phyloP scores from a whole-genome alignment of 2,113 vertebrate genomes.

The Podarcis raffonei region DNA sequence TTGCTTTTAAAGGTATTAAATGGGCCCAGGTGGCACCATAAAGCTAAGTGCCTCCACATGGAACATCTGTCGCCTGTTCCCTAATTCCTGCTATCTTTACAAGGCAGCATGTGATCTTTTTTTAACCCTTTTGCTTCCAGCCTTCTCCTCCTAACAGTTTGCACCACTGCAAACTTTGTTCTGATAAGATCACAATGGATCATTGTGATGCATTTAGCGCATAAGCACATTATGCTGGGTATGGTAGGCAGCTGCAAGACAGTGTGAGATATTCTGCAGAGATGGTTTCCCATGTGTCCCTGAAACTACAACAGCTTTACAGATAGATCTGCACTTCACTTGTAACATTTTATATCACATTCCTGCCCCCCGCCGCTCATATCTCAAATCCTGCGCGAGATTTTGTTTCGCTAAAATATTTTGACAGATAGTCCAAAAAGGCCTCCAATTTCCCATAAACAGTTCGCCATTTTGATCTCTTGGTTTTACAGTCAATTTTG shows the following conservation, averaged over 20 bases:
- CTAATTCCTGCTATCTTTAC: conserved; percentile 71
- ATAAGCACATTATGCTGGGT: not conserved
- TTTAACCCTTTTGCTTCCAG: conserved; percentile 64
- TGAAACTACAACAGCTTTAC: conserved; percentile 43
- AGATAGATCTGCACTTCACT: conserved; percentile 31
- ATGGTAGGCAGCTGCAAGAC: conserved; percentile 12
- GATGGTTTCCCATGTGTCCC: conserved; percentile 61
- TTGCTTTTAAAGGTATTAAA: conserved; percentile 72
- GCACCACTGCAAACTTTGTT: conserved; percentile 50
- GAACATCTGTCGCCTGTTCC: conserved; percentile 66
- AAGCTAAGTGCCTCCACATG: conserved; percentile 72
- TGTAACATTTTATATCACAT: not conserved
- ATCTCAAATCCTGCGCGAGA: too few relatives aligned
- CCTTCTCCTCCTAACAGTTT: conserved; percentile 11
- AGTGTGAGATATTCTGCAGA: conserved; percentile 54
- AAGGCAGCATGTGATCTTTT: conserved; percentile 60
- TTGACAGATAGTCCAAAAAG: too few relatives aligned
- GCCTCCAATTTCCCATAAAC: too few relatives aligned
- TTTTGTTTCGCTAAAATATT: too few relatives aligned
- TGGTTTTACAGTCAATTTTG: too few relatives aligned
- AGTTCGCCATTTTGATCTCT: too few relatives aligned
- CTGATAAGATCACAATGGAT: conserved; percentile 49
- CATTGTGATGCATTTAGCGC: conserved; percentile 58
- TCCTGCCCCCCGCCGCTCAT: too few relatives aligned
- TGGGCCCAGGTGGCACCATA: conserved; percentile 69